phyloP scores from a whole-genome alignment of 2,113 vertebrate species.

The Eulacestoma nigropectus region DNA sequence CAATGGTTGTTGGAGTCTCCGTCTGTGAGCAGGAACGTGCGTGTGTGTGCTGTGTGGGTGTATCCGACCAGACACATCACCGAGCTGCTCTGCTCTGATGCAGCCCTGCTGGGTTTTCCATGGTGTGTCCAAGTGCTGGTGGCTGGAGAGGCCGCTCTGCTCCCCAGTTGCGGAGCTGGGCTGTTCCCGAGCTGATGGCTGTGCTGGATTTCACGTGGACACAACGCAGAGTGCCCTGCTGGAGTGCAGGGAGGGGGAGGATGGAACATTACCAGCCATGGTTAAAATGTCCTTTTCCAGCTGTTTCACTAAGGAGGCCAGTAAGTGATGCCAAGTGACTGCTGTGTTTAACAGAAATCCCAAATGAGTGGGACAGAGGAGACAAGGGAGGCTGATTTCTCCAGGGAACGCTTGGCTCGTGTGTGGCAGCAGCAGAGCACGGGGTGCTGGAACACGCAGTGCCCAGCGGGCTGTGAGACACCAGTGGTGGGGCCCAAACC shows the following conservation, averaged over 20 bases:
- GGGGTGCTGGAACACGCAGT: fast-evolving
- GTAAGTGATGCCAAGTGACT: not conserved
- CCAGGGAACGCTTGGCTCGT: not conserved
- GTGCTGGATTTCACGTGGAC: not conserved
- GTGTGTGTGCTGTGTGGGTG: not conserved
- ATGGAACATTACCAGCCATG: not conserved
- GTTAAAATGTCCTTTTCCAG: not conserved
- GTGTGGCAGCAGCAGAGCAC: not conserved
- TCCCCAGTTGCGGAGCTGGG: not conserved
- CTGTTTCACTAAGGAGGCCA: not conserved
- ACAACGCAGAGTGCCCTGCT: not conserved
- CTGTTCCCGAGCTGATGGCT: not conserved
- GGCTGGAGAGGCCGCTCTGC: not conserved
- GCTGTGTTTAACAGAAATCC: not conserved
- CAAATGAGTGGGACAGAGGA: not conserved
- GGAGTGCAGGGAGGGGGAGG: not conserved
- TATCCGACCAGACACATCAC: not conserved
- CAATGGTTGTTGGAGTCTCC: not conserved
- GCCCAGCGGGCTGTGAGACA: not conserved
- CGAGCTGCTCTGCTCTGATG: not conserved
- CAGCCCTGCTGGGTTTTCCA: not conserved
- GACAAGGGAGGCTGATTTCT: not conserved
- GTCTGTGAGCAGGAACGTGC: fast-evolving
- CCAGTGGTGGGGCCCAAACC: not conserved
- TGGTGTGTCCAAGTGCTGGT: not conserved